A percentile compares a stretch with the other conserved stretches of the same genome.
These are phyloP conservation scores for Hyaena hyaena DNA, from an alignment of 2,113 vertebrate species.

Conservation along the genomic window DNA sequence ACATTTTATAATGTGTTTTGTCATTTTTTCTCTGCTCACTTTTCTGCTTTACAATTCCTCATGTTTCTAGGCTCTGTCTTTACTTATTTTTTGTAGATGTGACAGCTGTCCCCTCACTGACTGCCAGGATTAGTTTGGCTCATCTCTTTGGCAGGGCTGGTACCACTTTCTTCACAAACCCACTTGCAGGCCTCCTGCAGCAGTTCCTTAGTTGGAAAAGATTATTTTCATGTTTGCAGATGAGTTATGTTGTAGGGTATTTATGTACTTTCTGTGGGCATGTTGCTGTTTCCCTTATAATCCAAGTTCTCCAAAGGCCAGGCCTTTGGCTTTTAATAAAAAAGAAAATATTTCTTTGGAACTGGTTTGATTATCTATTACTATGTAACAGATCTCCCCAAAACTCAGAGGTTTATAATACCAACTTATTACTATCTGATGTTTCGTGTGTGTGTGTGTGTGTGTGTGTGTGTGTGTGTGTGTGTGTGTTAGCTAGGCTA, in stretches of 20 bases:
- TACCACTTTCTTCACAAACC: constrained; percentile 9
- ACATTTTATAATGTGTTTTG: neutral
- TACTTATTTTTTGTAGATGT: neutral
- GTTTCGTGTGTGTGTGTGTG: neutral
- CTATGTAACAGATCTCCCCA: neutral
- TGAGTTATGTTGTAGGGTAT: neutral
- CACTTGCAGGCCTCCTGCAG: neutral
- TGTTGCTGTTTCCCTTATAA: neutral
- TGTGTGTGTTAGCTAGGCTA: neutral
- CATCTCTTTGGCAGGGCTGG: constrained; percentile 5
- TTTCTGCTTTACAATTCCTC: constrained; percentile 35
- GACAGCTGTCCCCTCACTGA: constrained; percentile 36
- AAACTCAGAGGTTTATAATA: neutral
- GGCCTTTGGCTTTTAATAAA: constrained; percentile 6
- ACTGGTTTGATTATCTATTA: constrained; percentile 3
- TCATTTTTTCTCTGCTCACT: constrained; percentile 35
- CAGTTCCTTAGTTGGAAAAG: neutral
- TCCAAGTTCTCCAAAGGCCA: constrained; percentile 31
- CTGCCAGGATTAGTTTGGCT: constrained; percentile 37
- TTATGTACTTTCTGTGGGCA: neutral
- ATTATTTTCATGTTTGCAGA: neutral
- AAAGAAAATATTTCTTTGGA: neutral
- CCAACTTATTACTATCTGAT: neutral
- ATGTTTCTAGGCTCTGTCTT: constrained; percentile 13
- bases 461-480: neutral